A percentile compares a stretch with the other conserved stretches of the same genome.
Evolutionary conservation across 2,113 vertebrate species (phyloP).

Genomic region (Varanus salvator): DNA sequence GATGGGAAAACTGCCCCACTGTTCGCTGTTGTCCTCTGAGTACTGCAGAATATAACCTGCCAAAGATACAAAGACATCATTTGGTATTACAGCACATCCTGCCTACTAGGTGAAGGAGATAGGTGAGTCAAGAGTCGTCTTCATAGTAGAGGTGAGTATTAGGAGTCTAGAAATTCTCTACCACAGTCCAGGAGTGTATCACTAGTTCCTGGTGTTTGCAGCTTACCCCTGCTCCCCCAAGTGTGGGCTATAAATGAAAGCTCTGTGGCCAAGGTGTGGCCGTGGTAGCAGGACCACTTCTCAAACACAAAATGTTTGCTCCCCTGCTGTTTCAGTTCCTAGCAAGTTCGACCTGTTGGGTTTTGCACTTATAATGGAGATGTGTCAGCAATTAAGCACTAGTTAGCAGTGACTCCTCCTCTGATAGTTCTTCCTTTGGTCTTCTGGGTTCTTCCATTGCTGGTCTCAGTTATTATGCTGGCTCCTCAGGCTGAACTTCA

Average conservation of each 20-base stretch:
- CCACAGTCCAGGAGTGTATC: background rate
- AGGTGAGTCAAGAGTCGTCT: background rate
- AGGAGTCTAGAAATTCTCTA: background rate
- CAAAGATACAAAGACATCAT: background rate
- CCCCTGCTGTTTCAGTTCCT: no score
- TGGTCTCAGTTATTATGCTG: no score
- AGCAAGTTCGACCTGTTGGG: no score
- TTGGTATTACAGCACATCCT: accelerated
- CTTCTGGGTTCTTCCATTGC: no score
- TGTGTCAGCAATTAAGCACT: no score
- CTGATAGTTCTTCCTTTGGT: no score
- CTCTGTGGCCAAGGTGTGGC: background rate
- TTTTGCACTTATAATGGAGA: no score
- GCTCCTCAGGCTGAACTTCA: no score
- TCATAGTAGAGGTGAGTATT: background rate
- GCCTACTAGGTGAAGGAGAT: background rate
- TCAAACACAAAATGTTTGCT: no score
- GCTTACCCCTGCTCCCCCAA: no score
- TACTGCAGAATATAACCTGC: slow-evolving; percentile 97
- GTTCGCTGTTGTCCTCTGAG: slow-evolving; percentile 98
- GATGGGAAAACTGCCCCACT: slow-evolving; percentile 98
- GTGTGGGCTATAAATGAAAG: background rate
- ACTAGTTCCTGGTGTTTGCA: background rate
- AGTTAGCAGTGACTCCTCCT: no score
- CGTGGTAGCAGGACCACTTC: background rate